Percentiles rank a stretch among this genome's conserved stretches.
phyloP scores from a whole-genome alignment of 2,113 vertebrate genomes.

The Centropus bengalensis region DNA sequence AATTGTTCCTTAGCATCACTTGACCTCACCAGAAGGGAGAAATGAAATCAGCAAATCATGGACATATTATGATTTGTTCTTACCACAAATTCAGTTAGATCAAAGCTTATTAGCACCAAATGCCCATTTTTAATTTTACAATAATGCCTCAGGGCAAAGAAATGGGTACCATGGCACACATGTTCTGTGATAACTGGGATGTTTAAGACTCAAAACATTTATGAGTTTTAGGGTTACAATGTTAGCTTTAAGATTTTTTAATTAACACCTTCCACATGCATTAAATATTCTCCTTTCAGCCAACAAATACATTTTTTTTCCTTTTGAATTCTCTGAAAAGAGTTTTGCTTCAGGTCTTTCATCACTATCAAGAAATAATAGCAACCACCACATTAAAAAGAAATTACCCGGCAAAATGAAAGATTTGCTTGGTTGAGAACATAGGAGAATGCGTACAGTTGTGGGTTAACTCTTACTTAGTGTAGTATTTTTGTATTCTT shows the following conservation, averaged over 20 bases:
- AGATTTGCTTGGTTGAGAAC: conserved; percentile 52
- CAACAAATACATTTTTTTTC: conserved; percentile 36
- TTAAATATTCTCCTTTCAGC: conserved; percentile 49
- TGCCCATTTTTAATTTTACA: conserved; percentile 59
- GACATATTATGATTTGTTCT: conserved; percentile 38
- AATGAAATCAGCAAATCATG: conserved; percentile 40
- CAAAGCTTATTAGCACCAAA: conserved; percentile 54
- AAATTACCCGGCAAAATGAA: conserved; percentile 58
- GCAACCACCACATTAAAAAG: conserved; percentile 60
- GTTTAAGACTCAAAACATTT: conserved; percentile 48
- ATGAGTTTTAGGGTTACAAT: conserved; percentile 27
- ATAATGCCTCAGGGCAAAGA: conserved; percentile 23
- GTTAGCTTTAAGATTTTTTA: conserved; percentile 60
- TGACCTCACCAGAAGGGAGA: conserved; percentile 46
- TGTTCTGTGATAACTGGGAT: conserved; percentile 43
- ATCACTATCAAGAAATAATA: conserved; percentile 63
- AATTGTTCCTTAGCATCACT: conserved; percentile 35
- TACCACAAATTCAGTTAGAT: conserved; percentile 46
- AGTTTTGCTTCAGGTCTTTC: conserved; percentile 57
- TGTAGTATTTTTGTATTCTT: background rate
- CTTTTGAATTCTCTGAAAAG: conserved; percentile 23
- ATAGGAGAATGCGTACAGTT: background rate
- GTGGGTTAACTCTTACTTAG: conserved; percentile 17
- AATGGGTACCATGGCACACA: background rate
- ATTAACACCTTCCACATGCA: conserved; percentile 63